phyloP scores from a whole-genome alignment of 2,888 invertebrate species.

The Rapana venosa region DNA sequence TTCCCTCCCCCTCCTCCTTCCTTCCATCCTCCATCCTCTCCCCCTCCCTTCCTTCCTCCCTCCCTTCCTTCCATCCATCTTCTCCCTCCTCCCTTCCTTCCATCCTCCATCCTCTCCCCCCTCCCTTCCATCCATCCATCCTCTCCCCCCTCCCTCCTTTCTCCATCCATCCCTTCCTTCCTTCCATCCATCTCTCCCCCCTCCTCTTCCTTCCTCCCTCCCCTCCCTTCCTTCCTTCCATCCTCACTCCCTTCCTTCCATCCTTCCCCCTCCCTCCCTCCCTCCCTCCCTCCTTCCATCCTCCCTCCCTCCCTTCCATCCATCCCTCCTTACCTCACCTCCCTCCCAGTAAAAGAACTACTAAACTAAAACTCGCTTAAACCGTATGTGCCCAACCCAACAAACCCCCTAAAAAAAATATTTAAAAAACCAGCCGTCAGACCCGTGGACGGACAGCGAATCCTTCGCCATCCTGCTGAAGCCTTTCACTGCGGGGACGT shows the following conservation, averaged over 20 bases:
- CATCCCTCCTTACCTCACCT: neutral
- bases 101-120: neutral
- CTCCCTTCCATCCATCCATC: neutral
- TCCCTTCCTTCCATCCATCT: neutral
- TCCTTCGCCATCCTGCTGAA: slow-evolving; percentile 25
- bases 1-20: neutral
- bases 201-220: neutral
- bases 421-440: slow-evolving; percentile 3
- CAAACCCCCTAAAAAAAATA: no score
- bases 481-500: slow-evolving; percentile 39
- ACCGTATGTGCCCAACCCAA: neutral
- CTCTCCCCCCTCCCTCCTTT: neutral
- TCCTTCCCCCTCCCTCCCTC: neutral
- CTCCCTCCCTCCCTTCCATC: slow-evolving; percentile 1
- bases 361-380: neutral
- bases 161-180: neutral
- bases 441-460: neutral
- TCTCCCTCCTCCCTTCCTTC: neutral
- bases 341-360: neutral
- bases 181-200: neutral
- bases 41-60: neutral
- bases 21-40: neutral
- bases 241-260: neutral
- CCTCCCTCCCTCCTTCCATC: neutral
- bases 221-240: neutral